A percentile compares a stretch with the other conserved stretches of the same genome.
phyloP scores from a whole-genome alignment of 2,797 vertebrate genomes.

The Xenops minutus region DNA sequence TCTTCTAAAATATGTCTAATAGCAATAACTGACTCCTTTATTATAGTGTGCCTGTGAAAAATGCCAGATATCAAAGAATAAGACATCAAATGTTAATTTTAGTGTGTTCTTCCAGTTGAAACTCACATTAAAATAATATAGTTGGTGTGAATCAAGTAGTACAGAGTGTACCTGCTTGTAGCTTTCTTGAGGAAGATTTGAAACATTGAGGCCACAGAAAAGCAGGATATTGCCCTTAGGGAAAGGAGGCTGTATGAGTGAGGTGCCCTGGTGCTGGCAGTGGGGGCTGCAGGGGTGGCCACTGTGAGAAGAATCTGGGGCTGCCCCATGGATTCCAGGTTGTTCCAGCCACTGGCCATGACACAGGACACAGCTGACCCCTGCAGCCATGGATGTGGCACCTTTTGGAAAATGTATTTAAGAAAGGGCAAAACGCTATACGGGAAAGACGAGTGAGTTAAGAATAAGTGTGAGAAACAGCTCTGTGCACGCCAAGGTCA shows the following conservation, averaged over 20 bases:
- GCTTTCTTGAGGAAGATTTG: neutral
- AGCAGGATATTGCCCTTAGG: neutral
- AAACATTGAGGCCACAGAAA: neutral
- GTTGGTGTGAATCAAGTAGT: neutral
- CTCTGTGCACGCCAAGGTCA: neutral
- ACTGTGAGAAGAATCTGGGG: neutral
- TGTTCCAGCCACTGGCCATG: neutral
- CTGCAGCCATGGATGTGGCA: rapidly evolving
- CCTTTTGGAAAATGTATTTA: neutral
- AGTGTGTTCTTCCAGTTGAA: conserved; percentile 69
- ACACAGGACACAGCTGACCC: neutral
- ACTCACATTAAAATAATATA: conserved; percentile 66
- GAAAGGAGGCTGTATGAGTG: neutral
- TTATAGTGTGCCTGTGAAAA: conserved; percentile 74
- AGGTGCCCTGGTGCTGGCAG: rapidly evolving
- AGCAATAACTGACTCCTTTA: conserved; percentile 81
- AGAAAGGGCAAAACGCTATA: rapidly evolving
- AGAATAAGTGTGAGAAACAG: neutral
- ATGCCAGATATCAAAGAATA: conserved; percentile 77
- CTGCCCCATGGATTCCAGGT: neutral
- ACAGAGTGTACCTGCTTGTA: neutral
- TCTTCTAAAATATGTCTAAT: conserved; percentile 79
- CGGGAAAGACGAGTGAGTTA: neutral
- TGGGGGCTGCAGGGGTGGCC: neutral
- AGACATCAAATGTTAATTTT: conserved; percentile 78